Percentiles rank a stretch among this genome's conserved stretches.
These are phyloP conservation scores for Andrena trimmerana DNA, from an alignment of 2,888 invertebrate genomes.

Conservation along the genomic window DNA sequence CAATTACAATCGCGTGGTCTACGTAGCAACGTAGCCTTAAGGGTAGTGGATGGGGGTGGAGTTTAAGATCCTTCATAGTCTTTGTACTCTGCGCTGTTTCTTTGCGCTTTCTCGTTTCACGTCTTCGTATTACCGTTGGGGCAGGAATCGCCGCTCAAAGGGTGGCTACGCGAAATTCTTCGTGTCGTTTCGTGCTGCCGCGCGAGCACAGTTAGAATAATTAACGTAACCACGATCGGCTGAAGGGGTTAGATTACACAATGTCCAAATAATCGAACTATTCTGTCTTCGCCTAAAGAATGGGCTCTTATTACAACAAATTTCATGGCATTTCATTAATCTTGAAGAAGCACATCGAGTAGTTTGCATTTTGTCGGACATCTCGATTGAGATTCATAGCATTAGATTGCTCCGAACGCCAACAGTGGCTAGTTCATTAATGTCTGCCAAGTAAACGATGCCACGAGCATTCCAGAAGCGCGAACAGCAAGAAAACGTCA, in stretches of 20 bases:
- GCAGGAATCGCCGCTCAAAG: not conserved
- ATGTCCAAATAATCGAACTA: not conserved
- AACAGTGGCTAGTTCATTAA: not conserved
- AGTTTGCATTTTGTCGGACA: not conserved
- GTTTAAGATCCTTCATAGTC: not conserved
- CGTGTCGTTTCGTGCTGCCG: not conserved
- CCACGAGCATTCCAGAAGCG: not conserved
- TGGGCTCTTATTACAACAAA: too few species aligned
- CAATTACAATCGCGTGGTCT: conserved; percentile 13
- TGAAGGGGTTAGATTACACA: not conserved
- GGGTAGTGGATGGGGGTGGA: not conserved
- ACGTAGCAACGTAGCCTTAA: not conserved
- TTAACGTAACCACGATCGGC: not conserved
- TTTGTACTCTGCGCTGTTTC: conserved; percentile 4
- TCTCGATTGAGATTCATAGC: not conserved
- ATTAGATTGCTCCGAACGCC: not conserved
- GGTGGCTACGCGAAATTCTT: not conserved
- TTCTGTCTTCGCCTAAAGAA: too few species aligned
- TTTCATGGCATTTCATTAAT: not conserved
- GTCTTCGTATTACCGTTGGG: not conserved
- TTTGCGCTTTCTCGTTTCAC: not conserved
- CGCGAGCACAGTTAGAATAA: not conserved
- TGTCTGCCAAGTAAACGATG: not conserved
- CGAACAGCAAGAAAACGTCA: conserved; percentile 10
- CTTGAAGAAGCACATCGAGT: not conserved